These are phyloP conservation scores for Epinephelus coioides DNA, from an alignment of 2,797 vertebrate species.

Conservation along the genomic window DNA sequence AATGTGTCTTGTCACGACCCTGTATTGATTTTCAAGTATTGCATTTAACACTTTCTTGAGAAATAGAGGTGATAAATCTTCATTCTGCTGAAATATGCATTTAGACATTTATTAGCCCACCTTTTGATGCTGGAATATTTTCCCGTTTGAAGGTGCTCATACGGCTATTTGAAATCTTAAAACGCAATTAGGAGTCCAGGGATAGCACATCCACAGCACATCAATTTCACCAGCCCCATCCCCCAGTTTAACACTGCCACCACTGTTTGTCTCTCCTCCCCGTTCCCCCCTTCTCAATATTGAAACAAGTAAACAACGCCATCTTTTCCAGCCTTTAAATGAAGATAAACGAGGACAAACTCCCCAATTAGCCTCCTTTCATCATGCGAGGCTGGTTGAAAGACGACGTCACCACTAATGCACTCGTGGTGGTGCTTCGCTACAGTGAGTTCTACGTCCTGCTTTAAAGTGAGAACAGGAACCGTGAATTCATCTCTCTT, in stretches of 20 bases:
- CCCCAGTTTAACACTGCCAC: slow-evolving; percentile 71
- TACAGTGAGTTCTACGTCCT: slow-evolving; percentile 20
- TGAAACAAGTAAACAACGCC: slow-evolving; percentile 75
- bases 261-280: slow-evolving; percentile 58
- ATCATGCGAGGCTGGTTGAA: slow-evolving; percentile 59
- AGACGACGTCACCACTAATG: slow-evolving; percentile 47
- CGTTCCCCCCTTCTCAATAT: slow-evolving; percentile 59
- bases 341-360: slow-evolving; percentile 80
- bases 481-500: slow-evolving; percentile 60
- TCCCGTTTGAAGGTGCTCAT: slow-evolving; percentile 30
- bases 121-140: slow-evolving; percentile 18
- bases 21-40: slow-evolving; percentile 79
- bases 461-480: slow-evolving; percentile 31
- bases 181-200: slow-evolving; percentile 69
- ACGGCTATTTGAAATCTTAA: slow-evolving; percentile 61
- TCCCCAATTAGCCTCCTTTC: slow-evolving; percentile 69
- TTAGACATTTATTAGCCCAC: background rate
- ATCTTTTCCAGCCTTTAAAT: slow-evolving; percentile 75
- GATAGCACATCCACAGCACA: slow-evolving; percentile 55
- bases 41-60: slow-evolving; percentile 64
- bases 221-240: slow-evolving; percentile 66
- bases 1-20: slow-evolving; percentile 71
- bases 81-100: slow-evolving; percentile 38
- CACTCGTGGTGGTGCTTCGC: slow-evolving; percentile 19
- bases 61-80: slow-evolving; percentile 69